These are phyloP conservation scores for Engraulis encrasicolus DNA, from an alignment of 2,113 vertebrate species.

Conservation along the genomic window DNA sequence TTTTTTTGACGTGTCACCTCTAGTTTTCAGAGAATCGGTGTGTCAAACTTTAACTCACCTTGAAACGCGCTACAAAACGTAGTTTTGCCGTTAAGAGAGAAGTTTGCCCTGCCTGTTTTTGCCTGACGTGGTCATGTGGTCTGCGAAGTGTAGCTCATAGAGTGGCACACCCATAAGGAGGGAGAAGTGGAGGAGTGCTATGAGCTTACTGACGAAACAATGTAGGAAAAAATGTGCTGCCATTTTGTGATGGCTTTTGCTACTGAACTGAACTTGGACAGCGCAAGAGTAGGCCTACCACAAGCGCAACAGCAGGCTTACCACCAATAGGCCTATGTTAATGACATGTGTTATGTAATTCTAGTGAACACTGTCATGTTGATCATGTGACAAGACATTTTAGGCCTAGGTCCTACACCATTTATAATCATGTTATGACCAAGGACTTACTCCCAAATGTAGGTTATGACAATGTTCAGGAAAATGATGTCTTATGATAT, in stretches of 20 bases:
- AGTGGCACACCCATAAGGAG: constrained; percentile 41
- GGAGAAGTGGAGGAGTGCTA: background rate
- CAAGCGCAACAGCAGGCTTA: no score
- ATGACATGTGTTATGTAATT: no score
- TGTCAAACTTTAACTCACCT: constrained; percentile 48
- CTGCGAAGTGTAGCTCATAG: background rate
- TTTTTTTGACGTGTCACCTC: background rate
- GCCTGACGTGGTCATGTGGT: constrained; percentile 21
- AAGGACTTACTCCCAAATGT: background rate
- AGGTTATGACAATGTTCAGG: background rate
- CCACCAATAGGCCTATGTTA: no score
- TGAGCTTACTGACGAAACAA: background rate
- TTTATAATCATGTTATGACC: background rate
- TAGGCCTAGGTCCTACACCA: no score
- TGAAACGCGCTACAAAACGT: background rate
- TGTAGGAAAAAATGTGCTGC: background rate
- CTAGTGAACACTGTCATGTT: no score
- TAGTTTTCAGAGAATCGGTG: background rate
- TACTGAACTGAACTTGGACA: background rate
- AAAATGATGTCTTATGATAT: background rate
- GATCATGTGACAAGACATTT: no score
- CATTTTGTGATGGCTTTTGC: background rate
- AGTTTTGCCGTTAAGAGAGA: background rate
- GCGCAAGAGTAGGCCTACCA: no score
- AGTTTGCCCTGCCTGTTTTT: constrained; percentile 14